Percentiles rank a stretch among this genome's conserved stretches.
Evolutionary conservation across 2,113 vertebrate genomes (phyloP).

Genomic region (Sapajus apella): DNA sequence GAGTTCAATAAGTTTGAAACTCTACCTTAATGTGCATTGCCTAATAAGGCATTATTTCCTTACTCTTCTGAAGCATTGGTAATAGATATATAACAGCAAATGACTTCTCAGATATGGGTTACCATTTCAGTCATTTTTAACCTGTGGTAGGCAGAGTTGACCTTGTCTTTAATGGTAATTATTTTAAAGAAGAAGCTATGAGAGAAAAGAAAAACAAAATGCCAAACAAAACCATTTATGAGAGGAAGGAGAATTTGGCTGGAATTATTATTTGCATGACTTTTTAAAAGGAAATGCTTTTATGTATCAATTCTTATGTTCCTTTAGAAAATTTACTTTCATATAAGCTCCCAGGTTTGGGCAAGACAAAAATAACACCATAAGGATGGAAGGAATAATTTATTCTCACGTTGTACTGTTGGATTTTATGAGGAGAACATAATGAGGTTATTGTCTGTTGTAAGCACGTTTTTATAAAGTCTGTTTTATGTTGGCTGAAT

Average conservation of each 20-base stretch:
- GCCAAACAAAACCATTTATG: background rate
- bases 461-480: constrained; percentile 46
- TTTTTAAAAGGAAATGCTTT: constrained; percentile 24
- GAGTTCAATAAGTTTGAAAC: constrained; percentile 49
- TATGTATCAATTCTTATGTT: background rate
- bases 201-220: background rate
- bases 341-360: constrained; percentile 27
- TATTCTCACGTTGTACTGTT: constrained; percentile 23
- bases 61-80: constrained; percentile 20
- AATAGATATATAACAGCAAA: constrained; percentile 9
- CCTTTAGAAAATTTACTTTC: constrained; percentile 47
- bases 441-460: background rate
- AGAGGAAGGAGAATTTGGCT: background rate
- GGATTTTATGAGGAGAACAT: constrained; percentile 5
- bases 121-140: background rate
- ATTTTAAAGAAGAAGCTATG: background rate
- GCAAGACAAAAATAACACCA: constrained; percentile 36
- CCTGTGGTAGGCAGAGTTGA: background rate
- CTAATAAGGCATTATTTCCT: constrained; percentile 10
- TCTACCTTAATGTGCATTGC: constrained; percentile 9
- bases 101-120: constrained; percentile 31
- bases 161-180: background rate
- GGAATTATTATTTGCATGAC: constrained; percentile 10
- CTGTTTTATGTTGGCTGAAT: constrained; percentile 31
- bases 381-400: constrained; percentile 30